Evolutionary conservation across 2,113 vertebrate genomes (phyloP).

Genomic region (Poecilia latipinna): DNA sequence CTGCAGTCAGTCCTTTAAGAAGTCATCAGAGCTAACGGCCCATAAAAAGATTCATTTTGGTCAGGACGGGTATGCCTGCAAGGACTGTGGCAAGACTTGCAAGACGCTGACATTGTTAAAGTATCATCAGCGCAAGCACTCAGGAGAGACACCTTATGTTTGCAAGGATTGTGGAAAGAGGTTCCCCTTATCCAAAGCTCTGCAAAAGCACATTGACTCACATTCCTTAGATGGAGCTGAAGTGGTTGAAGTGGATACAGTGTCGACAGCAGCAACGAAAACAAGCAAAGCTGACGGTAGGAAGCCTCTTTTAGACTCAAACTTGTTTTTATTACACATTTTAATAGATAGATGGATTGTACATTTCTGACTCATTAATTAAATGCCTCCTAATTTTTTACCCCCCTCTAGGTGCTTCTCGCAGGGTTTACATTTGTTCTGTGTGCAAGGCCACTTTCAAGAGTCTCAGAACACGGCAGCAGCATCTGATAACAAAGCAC

Average conservation of each 20-base stretch:
- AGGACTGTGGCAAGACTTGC: constrained; percentile 86
- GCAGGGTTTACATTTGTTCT: constrained; percentile 65
- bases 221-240: constrained; percentile 61
- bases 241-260: not conserved
- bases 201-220: constrained; percentile 71
- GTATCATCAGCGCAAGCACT: constrained; percentile 83
- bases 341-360: not conserved
- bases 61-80: constrained; percentile 82
- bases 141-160: constrained; percentile 79
- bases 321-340: not conserved
- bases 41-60: constrained; percentile 87
- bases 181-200: constrained; percentile 73
- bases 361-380: not conserved
- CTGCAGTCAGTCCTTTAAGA: constrained; percentile 80
- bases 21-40: constrained; percentile 85
- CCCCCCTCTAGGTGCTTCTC: constrained; percentile 53
- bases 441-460: constrained; percentile 77
- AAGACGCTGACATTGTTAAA: constrained; percentile 87
- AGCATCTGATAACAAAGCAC: constrained; percentile 79
- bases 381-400: constrained; percentile 19
- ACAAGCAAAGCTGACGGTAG: constrained; percentile 64
- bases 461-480: constrained; percentile 63
- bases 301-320: constrained; percentile 8
- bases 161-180: constrained; percentile 80
- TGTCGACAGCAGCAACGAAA: constrained; percentile 19